Evolutionary conservation across 2,797 vertebrate species (phyloP).

Genomic region (Tolypeutes matacus): DNA sequence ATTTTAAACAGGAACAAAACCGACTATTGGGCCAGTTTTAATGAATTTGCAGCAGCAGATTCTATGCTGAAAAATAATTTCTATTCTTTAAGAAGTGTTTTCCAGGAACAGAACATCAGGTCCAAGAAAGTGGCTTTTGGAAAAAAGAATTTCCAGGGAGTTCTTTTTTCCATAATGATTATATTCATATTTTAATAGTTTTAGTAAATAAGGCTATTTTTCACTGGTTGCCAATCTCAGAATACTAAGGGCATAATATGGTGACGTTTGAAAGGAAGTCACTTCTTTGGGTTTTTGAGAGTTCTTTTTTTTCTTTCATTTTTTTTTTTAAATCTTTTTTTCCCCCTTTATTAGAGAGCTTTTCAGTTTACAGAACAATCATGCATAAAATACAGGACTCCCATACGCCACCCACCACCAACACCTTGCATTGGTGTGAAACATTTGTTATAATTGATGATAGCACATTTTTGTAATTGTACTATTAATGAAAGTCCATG

Average conservation of each 20-base stretch:
- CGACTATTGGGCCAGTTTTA: slow-evolving; percentile 2
- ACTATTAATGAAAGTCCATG: no score
- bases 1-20: slow-evolving; percentile 22
- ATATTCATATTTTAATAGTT: slow-evolving; percentile 50
- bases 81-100: slow-evolving; percentile 49
- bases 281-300: neutral
- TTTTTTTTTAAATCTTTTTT: no score
- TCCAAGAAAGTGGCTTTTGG: neutral
- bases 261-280: neutral
- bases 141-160: slow-evolving; percentile 10
- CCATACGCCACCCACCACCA: no score
- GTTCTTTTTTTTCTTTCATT: neutral
- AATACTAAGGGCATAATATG: neutral
- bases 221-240: neutral
- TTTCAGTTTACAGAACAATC: no score
- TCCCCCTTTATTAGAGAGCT: no score
- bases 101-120: neutral
- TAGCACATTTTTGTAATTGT: no score
- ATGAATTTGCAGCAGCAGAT: neutral
- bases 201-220: slow-evolving; percentile 36
- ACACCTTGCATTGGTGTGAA: no score
- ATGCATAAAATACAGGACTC: no score
- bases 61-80: neutral
- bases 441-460: no score
- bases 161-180: neutral